Evolutionary conservation across 2,888 invertebrate genomes (phyloP).

Genomic region (Ichneumoninae sp.): DNA sequence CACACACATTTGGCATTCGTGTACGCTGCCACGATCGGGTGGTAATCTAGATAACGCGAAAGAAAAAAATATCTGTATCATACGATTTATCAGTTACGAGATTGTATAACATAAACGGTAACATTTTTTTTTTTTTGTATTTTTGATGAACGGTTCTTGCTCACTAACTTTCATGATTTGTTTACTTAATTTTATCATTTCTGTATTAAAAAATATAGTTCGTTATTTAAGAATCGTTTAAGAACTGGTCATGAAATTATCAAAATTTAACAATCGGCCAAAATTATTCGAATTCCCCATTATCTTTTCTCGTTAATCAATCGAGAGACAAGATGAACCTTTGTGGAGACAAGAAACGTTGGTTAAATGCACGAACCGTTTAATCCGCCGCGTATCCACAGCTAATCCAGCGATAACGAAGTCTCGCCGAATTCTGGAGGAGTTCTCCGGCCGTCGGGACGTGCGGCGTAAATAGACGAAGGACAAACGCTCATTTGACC

Average conservation of each 20-base stretch:
- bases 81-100: neutral
- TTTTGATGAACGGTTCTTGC: neutral
- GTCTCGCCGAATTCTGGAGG: neutral
- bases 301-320: no score
- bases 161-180: neutral
- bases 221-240: neutral
- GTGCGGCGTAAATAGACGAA: neutral
- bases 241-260: no score
- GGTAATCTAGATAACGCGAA: neutral
- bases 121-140: neutral
- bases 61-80: neutral
- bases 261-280: no score
- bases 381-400: neutral
- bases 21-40: neutral
- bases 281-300: no score
- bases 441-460: no score
- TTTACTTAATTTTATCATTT: neutral
- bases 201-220: neutral
- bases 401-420: neutral
- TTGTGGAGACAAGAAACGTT: no score
- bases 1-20: neutral
- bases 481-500: neutral
- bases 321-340: no score
- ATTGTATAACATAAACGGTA: neutral
- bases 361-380: no score